Evolutionary conservation across 2,113 vertebrate species (phyloP).

Genomic region (Petrocephalus microphthalmus): DNA sequence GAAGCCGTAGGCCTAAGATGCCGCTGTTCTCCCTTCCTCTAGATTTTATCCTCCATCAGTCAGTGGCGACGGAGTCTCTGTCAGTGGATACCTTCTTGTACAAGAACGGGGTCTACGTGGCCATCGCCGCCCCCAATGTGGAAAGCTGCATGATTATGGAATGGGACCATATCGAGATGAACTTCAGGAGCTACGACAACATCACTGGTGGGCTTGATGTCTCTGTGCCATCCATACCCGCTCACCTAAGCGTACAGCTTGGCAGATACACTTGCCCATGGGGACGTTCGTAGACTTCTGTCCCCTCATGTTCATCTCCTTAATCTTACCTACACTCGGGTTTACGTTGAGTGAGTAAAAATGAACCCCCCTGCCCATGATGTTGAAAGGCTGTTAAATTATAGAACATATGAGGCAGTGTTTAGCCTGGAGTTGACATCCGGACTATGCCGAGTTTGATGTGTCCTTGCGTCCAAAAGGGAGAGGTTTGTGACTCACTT

Average conservation of each 20-base stretch:
- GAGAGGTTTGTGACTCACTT: neutral
- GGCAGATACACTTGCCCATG: neutral
- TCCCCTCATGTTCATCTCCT: neutral
- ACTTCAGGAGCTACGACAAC: constrained; percentile 95
- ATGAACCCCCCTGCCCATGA: neutral
- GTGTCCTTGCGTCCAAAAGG: neutral
- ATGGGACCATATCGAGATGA: constrained; percentile 99
- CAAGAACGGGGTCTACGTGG: constrained; percentile 91
- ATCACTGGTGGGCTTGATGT: constrained; percentile 76
- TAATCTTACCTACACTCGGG: neutral
- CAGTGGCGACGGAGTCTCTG: constrained; percentile 81
- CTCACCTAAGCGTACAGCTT: neutral
- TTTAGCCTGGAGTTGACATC: neutral
- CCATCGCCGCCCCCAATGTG: constrained; percentile 86
- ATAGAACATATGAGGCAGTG: neutral
- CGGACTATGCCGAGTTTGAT: neutral
- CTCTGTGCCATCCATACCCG: neutral
- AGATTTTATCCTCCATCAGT: constrained; percentile 94
- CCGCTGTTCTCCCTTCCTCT: constrained; percentile 35
- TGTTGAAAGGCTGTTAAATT: neutral
- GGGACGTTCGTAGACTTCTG: neutral
- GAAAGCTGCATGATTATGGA: constrained; percentile 96
- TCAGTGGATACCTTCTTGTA: constrained; percentile 89
- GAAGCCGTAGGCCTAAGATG: neutral
- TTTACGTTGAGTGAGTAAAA: too few species aligned